Conservation (phyloP, 2,888 invertebrate species). For the Chrysolina haemoptera region DNA sequence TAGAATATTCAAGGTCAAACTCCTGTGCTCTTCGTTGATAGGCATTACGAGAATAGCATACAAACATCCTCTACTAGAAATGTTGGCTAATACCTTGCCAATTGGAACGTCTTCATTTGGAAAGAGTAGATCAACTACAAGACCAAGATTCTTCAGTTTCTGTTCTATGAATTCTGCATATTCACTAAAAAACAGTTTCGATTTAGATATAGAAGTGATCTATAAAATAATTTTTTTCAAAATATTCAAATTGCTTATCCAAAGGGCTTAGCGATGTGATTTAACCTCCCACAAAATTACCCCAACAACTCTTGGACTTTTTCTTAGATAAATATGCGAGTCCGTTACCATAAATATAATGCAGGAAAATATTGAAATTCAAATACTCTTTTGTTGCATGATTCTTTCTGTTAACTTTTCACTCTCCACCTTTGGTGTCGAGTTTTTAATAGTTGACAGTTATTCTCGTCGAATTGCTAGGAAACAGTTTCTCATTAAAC, state of each 20-base stretch:
- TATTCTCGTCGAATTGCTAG: too few relatives aligned
- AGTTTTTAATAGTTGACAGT: too few relatives aligned
- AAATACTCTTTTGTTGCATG: too few relatives aligned
- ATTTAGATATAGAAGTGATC: constrained; percentile 23
- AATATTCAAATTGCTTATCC: too few relatives aligned
- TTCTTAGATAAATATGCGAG: too few relatives aligned
- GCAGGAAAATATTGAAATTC: too few relatives aligned
- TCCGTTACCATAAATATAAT: too few relatives aligned
- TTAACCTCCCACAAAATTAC: too few relatives aligned
- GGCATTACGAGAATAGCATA: constrained; percentile 91
- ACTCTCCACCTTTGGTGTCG: too few relatives aligned
- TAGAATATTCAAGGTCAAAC: constrained; percentile 90
- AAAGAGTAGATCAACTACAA: constrained; percentile 90
- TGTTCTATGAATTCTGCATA: constrained; percentile 93
- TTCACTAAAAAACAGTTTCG: constrained; percentile 71
- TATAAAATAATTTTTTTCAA: background rate
- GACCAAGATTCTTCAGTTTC: constrained; percentile 82
- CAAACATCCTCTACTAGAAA: constrained; percentile 89
- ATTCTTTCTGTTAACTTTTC: too few relatives aligned
- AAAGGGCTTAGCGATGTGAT: background rate
- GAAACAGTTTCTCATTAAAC: too few relatives aligned
- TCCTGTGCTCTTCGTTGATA: constrained; percentile 88
- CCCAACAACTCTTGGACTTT: too few relatives aligned
- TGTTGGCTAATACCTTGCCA: constrained; percentile 85
- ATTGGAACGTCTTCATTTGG: constrained; percentile 92